phyloP scores from a whole-genome alignment of 1,140 invertebrate species.

The Alviniconcha marisindica region DNA sequence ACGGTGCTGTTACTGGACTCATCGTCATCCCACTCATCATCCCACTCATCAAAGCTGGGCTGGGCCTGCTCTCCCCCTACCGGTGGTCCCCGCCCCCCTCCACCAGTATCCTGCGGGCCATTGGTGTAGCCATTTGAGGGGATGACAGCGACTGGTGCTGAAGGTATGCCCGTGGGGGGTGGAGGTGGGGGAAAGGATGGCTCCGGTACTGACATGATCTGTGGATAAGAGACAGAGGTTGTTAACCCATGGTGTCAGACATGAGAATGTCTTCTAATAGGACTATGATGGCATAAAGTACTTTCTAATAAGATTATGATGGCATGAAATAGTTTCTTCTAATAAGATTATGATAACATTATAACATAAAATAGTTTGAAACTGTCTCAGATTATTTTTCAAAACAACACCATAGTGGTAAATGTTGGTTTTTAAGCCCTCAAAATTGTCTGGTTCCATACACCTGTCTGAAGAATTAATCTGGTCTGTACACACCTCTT shows the following conservation, averaged over 20 bases:
- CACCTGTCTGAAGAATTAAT: too few species aligned
- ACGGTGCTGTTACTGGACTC: conserved; percentile 70
- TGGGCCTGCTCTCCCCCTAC: conserved; percentile 46
- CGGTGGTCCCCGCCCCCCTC: not conserved
- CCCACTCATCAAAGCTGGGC: conserved; percentile 82
- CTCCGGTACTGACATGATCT: conserved; percentile 65
- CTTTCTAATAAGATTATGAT: too few species aligned
- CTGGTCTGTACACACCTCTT: too few species aligned
- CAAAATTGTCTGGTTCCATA: too few species aligned
- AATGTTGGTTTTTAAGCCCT: too few species aligned
- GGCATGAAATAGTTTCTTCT: not conserved
- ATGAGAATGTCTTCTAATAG: too few species aligned
- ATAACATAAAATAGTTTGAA: too few species aligned
- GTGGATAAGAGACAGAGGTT: conserved; percentile 41
- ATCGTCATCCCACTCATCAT: conserved; percentile 90
- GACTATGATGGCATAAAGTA: too few species aligned
- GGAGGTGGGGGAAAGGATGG: conserved; percentile 78
- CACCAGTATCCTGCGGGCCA: conserved; percentile 23
- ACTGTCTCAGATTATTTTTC: too few species aligned
- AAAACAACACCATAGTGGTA: too few species aligned
- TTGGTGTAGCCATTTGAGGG: conserved; percentile 39
- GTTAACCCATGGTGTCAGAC: too few species aligned
- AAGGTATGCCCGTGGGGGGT: conserved; percentile 72
- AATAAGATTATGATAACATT: not conserved
- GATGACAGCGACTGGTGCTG: conserved; percentile 57